Percentiles rank a stretch among this genome's conserved stretches.
Conservation (phyloP, 2,888 invertebrate species). For the Toxonevra muliebris region DNA sequence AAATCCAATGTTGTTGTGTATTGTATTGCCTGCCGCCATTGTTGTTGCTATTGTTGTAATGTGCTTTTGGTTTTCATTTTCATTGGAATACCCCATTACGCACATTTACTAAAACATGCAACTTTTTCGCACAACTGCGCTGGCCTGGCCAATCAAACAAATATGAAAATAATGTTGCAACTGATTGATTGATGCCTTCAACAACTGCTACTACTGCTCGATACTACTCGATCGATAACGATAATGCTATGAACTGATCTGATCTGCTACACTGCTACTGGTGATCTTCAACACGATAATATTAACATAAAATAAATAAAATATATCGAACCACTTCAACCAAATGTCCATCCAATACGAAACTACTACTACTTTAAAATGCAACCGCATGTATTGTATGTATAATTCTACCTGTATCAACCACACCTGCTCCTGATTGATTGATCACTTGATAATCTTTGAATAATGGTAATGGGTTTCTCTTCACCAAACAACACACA, state of each 20-base stretch:
- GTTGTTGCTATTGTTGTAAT: constrained; percentile 30
- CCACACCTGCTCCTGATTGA: constrained; percentile 11
- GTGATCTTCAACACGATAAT: no score
- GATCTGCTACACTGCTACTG: constrained; percentile 9
- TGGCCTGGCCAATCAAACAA: constrained; percentile 13
- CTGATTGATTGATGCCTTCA: constrained; percentile 18
- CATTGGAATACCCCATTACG: no score
- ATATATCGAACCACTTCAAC: constrained; percentile 13
- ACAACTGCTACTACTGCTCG: constrained; percentile 15
- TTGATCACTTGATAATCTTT: neutral
- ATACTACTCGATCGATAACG: constrained; percentile 19
- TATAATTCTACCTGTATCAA: constrained; percentile 2
- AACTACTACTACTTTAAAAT: no score
- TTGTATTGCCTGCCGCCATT: constrained; percentile 33
- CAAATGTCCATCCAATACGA: neutral
- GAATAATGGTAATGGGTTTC: constrained; percentile 2
- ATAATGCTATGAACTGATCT: constrained; percentile 12
- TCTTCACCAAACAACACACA: neutral
- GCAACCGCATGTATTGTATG: constrained; percentile 4
- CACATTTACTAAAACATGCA: neutral
- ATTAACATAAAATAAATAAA: neutral
- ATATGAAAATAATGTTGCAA: constrained; percentile 21
- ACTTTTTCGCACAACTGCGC: constrained; percentile 16
- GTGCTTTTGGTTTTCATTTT: constrained; percentile 20
- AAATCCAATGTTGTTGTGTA: constrained; percentile 7